Percentiles rank a stretch among this genome's conserved stretches.
phyloP scores from a whole-genome alignment of 2,797 vertebrate species.

The Tragopan temminckii region DNA sequence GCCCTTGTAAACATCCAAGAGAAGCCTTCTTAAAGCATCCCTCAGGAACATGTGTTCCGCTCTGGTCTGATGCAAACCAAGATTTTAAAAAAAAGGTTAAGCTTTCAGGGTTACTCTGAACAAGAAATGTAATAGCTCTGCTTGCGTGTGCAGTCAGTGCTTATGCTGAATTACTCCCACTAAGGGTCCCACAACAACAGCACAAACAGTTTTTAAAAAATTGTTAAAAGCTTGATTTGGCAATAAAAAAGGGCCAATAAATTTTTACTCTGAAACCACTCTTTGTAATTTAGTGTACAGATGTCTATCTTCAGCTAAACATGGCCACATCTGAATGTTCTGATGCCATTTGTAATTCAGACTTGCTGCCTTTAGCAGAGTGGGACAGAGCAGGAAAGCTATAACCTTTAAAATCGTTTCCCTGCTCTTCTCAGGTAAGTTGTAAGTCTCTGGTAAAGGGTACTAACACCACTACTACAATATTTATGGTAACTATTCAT shows the following conservation, averaged over 20 bases:
- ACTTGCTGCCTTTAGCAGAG: background rate
- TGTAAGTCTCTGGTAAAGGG: accelerated
- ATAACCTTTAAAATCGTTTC: background rate
- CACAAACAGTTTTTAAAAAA: background rate
- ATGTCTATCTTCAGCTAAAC: background rate
- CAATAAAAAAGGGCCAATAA: background rate
- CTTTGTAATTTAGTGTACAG: background rate
- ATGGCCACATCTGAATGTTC: accelerated
- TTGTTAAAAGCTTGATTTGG: background rate
- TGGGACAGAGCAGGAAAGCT: accelerated
- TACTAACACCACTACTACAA: background rate
- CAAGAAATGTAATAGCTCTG: background rate
- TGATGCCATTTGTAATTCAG: background rate
- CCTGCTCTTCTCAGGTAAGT: background rate
- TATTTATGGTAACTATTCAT: accelerated
- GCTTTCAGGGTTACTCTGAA: background rate
- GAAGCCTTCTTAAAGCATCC: background rate
- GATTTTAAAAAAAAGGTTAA: background rate
- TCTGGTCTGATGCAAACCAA: background rate
- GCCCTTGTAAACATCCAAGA: background rate
- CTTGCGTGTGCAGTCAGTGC: background rate
- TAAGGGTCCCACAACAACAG: accelerated
- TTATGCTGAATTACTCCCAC: background rate
- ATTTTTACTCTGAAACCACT: background rate
- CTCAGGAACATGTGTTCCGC: accelerated